Base-by-base conservation (phyloP, 2,113 vertebrate species). In the Pseudorhombus dupliciocellatus region DNA sequence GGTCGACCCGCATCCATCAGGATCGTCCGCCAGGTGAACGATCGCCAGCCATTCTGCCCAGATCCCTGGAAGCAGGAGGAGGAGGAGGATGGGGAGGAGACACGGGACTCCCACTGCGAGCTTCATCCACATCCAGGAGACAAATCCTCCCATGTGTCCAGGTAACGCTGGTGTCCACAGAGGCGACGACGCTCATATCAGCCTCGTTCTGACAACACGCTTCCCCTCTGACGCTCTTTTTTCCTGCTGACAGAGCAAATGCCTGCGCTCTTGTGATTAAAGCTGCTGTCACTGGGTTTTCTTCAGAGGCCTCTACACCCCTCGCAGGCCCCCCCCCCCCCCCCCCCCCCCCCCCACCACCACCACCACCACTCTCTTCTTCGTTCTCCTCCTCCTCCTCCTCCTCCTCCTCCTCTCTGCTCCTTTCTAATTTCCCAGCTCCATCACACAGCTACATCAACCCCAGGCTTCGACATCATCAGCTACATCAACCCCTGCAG, bases 231-330 rank as follows among this genome's bases (percentile, higher is more conserved):
- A 75, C 57, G 22, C 25, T 73, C n/a, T 16, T 54, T 73, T 73
- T 80, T 89, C 78, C 65, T 79, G 84, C 85, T 80, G 77, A 89
- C 73, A 67, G 75, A 84, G 80, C 79, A 83, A 86, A 87, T 75
- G 68, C 65, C 67, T 80, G 73, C 15, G 20, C 75, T 60, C 40
- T 37, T 53, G 70, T 82, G 85, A 90, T 85, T 88, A 85, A 59
- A 84, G 83, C 79, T 77, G 79, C 77, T 80, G 87, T 86, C 85
- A 72, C 65, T 30, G 58, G 26, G 53, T 79, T 88, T 66, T 79
- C 77, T 63, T 79, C 73, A 66, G 63, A 74, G 48, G 37, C 55
- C 7, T 67, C 57, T 53, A 2, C 46, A 2, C 46, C 57, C 51
- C 22, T 3, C n/a, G 1, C 16, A 8, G 15, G 1, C 54, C 18